These are phyloP conservation scores for Salmo trutta DNA, from an alignment of 2,797 vertebrate genomes.

Conservation along the genomic window DNA sequence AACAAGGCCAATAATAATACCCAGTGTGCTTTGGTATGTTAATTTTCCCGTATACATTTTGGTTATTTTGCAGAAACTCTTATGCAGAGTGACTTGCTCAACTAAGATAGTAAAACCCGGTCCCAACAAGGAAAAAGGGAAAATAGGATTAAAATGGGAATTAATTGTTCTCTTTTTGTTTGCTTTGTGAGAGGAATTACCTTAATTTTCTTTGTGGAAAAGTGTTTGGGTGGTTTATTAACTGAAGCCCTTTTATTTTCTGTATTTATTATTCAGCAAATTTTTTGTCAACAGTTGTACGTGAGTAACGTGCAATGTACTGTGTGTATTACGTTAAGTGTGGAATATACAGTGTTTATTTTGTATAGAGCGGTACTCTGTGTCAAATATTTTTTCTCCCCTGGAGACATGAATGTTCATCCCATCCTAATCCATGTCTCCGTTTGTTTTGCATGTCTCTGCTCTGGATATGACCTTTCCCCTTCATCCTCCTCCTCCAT, in stretches of 20 bases:
- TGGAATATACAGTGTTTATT: neutral
- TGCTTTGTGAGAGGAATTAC: constrained; percentile 34
- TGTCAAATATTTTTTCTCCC: neutral
- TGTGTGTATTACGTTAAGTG: no score
- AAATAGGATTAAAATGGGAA: constrained; percentile 13
- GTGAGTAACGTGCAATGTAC: no score
- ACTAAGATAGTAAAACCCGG: no score
- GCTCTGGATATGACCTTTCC: neutral
- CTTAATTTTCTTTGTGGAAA: constrained; percentile 30
- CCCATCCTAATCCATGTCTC: constrained; percentile 9
- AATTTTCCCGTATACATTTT: no score
- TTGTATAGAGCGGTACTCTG: neutral
- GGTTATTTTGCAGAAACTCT: no score
- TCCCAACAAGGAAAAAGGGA: no score
- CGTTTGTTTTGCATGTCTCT: constrained; percentile 14
- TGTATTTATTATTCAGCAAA: neutral
- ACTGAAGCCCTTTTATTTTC: neutral
- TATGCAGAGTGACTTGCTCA: no score
- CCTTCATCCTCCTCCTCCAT: neutral
- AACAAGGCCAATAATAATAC: no score
- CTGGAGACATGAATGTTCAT: neutral
- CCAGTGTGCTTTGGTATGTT: no score
- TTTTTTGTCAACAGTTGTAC: neutral
- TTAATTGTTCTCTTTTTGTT: constrained; percentile 51
- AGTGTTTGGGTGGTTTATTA: no score